Evolutionary conservation across 2,113 vertebrate species (phyloP).

Genomic region (Rhinogobius similis): DNA sequence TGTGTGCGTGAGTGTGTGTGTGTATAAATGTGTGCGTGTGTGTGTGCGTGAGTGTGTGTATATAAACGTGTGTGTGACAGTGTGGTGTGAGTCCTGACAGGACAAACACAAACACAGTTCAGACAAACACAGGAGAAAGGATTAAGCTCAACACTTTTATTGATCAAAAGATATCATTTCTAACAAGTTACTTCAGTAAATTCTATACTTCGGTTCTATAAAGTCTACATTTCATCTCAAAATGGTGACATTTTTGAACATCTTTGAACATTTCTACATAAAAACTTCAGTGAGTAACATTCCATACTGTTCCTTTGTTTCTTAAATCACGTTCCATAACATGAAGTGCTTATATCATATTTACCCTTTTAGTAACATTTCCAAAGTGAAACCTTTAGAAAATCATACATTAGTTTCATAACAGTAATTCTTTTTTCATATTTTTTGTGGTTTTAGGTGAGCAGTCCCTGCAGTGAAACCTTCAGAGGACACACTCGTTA

Average conservation of each 20-base stretch:
- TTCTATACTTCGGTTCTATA: neutral
- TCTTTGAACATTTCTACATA: neutral
- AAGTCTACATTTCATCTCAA: neutral
- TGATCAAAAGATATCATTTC: neutral
- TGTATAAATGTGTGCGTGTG: no score
- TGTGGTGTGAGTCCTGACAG: neutral
- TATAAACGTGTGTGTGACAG: neutral
- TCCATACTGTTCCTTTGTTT: neutral
- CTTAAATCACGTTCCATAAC: neutral
- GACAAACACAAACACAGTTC: no score
- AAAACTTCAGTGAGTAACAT: neutral
- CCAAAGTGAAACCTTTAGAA: slow-evolving; percentile 1
- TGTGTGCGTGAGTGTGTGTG: no score
- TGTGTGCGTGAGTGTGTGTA: no score
- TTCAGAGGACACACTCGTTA: slow-evolving; percentile 39
- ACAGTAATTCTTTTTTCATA: slow-evolving; percentile 14
- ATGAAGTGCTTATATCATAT: neutral
- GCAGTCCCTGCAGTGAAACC: slow-evolving; percentile 45
- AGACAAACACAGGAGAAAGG: neutral
- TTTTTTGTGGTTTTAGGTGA: neutral
- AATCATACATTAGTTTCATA: slow-evolving; percentile 32
- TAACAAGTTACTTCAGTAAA: neutral
- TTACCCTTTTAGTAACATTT: neutral
- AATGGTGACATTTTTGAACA: neutral
- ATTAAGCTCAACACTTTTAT: neutral